A percentile compares a stretch with the other conserved stretches of the same genome.
phyloP scores from a whole-genome alignment of 2,797 vertebrate genomes.

The Dromococcyx pavoninus region DNA sequence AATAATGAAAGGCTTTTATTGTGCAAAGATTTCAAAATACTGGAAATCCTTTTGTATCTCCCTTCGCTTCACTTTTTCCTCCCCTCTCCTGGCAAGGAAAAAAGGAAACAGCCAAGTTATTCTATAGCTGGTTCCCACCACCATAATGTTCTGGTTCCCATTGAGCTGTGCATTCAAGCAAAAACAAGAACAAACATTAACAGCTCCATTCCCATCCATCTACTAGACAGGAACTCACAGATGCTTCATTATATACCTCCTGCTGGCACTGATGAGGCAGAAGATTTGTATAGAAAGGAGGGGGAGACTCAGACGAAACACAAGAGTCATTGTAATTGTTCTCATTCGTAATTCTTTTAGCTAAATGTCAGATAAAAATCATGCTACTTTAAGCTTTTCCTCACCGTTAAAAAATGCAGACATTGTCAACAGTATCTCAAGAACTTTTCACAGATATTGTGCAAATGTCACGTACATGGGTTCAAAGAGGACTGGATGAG shows the following conservation, averaged over 20 bases:
- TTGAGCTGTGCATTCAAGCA: constrained; percentile 49
- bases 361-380: constrained; percentile 27
- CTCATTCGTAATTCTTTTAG: constrained; percentile 19
- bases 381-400: background rate
- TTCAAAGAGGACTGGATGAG: background rate
- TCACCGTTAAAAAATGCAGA: background rate
- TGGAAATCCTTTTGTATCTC: constrained; percentile 50
- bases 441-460: background rate
- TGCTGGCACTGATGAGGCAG: constrained; percentile 48
- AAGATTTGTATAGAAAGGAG: constrained; percentile 39
- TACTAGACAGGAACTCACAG: constrained; percentile 36
- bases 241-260: constrained; percentile 64
- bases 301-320: constrained; percentile 31
- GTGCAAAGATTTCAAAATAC: constrained; percentile 39
- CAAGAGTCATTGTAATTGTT: constrained; percentile 49
- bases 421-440: background rate
- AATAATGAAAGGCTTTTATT: constrained; percentile 39
- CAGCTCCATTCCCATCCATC: constrained; percentile 57
- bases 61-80: background rate
- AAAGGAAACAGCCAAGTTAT: constrained; percentile 50
- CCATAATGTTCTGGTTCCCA: background rate
- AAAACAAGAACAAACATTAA: constrained; percentile 50
- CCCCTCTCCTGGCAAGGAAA: constrained; percentile 18
- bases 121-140: constrained; percentile 61
- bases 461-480: background rate